phyloP scores from a whole-genome alignment of 2,888 invertebrate species.

The Hermaeophaga mercurialis region DNA sequence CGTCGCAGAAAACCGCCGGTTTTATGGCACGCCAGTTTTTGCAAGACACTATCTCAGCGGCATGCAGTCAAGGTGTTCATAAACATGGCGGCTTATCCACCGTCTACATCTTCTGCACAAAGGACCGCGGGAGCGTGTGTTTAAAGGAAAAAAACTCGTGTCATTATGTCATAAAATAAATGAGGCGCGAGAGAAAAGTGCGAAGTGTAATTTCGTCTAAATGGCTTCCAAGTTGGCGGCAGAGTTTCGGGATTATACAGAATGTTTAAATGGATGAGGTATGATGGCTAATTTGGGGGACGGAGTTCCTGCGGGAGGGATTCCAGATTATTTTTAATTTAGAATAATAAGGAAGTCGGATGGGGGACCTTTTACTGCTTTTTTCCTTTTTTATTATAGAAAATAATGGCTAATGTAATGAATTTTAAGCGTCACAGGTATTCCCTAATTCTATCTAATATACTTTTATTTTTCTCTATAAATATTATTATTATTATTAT shows the following conservation, averaged over 20 bases:
- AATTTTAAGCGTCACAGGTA: too few species aligned
- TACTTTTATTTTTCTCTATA: too few species aligned
- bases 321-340: slow-evolving; percentile 10
- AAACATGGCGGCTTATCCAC: slow-evolving; percentile 40
- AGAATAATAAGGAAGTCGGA: slow-evolving; percentile 1
- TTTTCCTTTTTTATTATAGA: too few species aligned
- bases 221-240: slow-evolving; percentile 28
- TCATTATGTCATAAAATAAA: slow-evolving; percentile 41
- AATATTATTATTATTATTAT: too few species aligned
- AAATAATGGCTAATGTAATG: too few species aligned
- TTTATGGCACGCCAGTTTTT: slow-evolving; percentile 24
- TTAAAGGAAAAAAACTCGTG: slow-evolving; percentile 36
- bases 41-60: slow-evolving; percentile 22
- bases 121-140: slow-evolving; percentile 26
- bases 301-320: not conserved
- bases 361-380: too few species aligned
- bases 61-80: slow-evolving; percentile 32
- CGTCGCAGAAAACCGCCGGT: slow-evolving; percentile 15
- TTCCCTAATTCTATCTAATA: too few species aligned
- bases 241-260: slow-evolving; percentile 25
- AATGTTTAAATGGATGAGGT: slow-evolving; percentile 24
- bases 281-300: slow-evolving; percentile 15
- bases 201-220: slow-evolving; percentile 35
- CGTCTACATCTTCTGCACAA: slow-evolving; percentile 38
- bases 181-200: slow-evolving; percentile 36